Evolutionary conservation across 2,113 vertebrate species (phyloP).

Genomic region (Sphaerodactylus townsendi): DNA sequence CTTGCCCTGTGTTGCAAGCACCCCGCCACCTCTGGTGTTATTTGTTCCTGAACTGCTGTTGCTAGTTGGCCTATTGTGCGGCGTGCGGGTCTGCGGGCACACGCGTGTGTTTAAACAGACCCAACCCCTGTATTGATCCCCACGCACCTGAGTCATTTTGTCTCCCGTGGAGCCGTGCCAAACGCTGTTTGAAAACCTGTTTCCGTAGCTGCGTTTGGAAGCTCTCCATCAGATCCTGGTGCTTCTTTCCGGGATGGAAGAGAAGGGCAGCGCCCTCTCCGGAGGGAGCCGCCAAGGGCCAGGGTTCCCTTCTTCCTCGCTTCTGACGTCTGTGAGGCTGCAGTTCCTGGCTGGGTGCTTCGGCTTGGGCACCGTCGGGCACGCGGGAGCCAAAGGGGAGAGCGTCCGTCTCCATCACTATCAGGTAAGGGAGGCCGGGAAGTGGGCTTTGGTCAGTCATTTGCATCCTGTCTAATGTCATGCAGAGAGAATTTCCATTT

Average conservation of each 20-base stretch:
- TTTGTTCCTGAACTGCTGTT: not conserved
- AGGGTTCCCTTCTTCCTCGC: slow-evolving; percentile 87
- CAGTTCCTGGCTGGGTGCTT: slow-evolving; percentile 98
- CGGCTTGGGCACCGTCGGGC: slow-evolving; percentile 89
- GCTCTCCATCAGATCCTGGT: slow-evolving; percentile 97
- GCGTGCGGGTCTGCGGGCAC: not conserved
- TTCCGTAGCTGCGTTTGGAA: slow-evolving; percentile 88
- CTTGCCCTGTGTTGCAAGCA: too few relatives aligned
- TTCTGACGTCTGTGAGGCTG: slow-evolving; percentile 93
- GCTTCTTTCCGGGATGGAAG: slow-evolving; percentile 95
- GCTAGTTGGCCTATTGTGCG: not conserved
- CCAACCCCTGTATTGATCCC: not conserved
- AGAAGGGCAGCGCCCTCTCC: slow-evolving; percentile 83
- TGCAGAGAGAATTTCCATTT: not conserved
- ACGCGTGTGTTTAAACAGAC: too few relatives aligned
- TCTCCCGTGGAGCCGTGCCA: too few relatives aligned
- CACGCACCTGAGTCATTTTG: not conserved
- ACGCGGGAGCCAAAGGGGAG: slow-evolving; percentile 85
- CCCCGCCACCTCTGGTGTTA: not conserved
- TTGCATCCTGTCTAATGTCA: not conserved
- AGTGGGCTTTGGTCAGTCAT: not conserved
- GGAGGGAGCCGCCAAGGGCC: slow-evolving; percentile 70
- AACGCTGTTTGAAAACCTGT: not conserved
- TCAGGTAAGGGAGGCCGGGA: slow-evolving; percentile 75
- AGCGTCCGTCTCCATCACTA: slow-evolving; percentile 94